Evolutionary conservation across 23 tunicate genomes (phyloP), one percentile per base, ranked within the genome.

Genomic region (Trididemnum miniatum): DNA sequence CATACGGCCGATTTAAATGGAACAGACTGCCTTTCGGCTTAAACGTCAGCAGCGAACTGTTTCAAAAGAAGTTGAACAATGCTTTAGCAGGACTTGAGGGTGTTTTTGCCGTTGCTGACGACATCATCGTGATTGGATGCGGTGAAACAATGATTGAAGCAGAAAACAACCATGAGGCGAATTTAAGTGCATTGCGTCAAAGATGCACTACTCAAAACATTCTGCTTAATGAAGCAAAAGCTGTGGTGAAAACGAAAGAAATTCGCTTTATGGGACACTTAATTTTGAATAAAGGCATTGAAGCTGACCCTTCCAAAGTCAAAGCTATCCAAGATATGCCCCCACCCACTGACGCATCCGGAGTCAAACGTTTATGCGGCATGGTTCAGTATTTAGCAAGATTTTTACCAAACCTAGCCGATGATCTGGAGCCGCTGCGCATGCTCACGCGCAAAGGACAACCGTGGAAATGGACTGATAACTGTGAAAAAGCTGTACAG

Each of bases 221-320:
- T 64, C n/a, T 22, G 23, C 23, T 35, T 5, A 80, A 80, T 80
- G 54, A 80, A 2, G 57, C 12, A 3, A 80, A 80, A 35, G 75
- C 75, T 31, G 54, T 33, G 9, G 20, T 80, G 15, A 80, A 57
- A 38, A 78, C 26, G 40, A 5, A 72, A 4, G 72, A 78, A 64
- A 35, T 80, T 20, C 33, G 27, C 20, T 80, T 80, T 28, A 65
- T 80, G 75, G 84, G 84, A 23, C 84, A 80, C 36, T n/a, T 63
- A 1, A 80, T 80, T 20, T 23, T 54, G 22, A 26, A 29, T 1
- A 64, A 35, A 4, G 84, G 75, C 35, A 65, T 80, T 37, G 54
- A 63, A 63, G 31, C 84, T 27, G 84, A 80, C 34, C 74, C 73
- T 5, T 5, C n/a, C 12, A 80, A 80, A 80, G 57, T 80, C 5